These are phyloP conservation scores for Lampris megalopsis DNA, from an alignment of 2,113 vertebrate genomes.

Conservation along the genomic window DNA sequence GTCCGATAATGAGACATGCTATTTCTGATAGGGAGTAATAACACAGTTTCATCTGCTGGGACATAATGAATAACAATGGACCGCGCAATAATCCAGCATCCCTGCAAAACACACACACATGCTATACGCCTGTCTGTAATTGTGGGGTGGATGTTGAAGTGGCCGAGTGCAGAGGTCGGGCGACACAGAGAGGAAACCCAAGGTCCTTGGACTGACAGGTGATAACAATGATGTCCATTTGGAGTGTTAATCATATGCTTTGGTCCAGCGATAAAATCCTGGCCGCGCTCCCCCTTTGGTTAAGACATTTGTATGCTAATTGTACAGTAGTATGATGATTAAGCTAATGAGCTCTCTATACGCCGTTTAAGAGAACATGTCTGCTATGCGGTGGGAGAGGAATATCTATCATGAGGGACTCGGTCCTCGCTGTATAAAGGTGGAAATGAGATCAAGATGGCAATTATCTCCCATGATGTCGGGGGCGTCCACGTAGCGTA, in stretches of 20 bases:
- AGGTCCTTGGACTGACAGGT: constrained; percentile 54
- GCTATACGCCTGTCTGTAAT: too few relatives aligned
- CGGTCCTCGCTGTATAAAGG: constrained; percentile 38
- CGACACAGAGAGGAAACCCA: constrained; percentile 28
- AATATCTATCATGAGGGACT: constrained; percentile 22
- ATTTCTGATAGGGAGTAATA: constrained; percentile 70
- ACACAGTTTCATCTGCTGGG: constrained; percentile 67
- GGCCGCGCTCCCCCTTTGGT: constrained; percentile 36
- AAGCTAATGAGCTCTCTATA: constrained; percentile 51
- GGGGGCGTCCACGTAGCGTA: too few relatives aligned
- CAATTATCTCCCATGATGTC: constrained; percentile 17
- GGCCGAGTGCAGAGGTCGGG: constrained; percentile 43
- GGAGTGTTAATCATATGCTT: constrained; percentile 63
- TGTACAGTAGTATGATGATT: constrained; percentile 64
- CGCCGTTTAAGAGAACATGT: constrained; percentile 54
- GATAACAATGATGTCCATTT: constrained; percentile 63
- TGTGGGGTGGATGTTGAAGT: constrained; percentile 62
- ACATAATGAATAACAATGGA: constrained; percentile 67
- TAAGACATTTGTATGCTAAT: constrained; percentile 58
- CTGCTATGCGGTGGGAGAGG: constrained; percentile 25
- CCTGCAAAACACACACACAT: constrained; percentile 45
- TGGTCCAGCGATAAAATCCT: constrained; percentile 39
- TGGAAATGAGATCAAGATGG: constrained; percentile 29
- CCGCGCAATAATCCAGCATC: constrained; percentile 33
- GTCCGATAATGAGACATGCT: constrained; percentile 74